Percentiles rank a stretch among this genome's conserved stretches.
Evolutionary conservation across 2,888 invertebrate species (phyloP).

Genomic region (Galerucella calmariensis): DNA sequence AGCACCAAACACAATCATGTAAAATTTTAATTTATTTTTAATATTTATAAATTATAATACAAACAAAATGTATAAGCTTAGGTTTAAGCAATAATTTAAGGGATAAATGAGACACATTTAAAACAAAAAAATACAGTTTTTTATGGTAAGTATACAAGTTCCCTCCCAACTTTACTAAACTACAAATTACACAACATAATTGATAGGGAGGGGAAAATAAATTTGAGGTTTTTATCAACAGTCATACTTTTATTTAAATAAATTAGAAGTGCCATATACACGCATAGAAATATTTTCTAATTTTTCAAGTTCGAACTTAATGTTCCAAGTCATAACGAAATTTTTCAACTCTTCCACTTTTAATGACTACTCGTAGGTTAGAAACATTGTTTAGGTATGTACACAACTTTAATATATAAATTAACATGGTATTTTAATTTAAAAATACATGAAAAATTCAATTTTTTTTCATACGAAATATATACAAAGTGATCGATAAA

Average conservation of each 20-base stretch:
- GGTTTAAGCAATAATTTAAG: constrained; percentile 56
- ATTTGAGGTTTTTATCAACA: constrained; percentile 43
- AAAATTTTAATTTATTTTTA: constrained; percentile 56
- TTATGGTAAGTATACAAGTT: constrained; percentile 51
- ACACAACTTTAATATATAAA: constrained; percentile 44
- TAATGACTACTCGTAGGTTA: too few relatives aligned
- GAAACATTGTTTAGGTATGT: constrained; percentile 30
- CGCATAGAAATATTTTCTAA: constrained; percentile 36
- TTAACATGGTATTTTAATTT: constrained; percentile 39
- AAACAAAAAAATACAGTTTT: constrained; percentile 51
- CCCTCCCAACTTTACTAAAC: constrained; percentile 45
- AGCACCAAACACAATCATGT: constrained; percentile 29
- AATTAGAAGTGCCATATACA: constrained; percentile 46
- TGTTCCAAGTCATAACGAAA: constrained; percentile 53
- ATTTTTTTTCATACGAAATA: constrained; percentile 38
- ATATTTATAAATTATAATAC: constrained; percentile 61
- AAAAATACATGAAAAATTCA: constrained; percentile 38
- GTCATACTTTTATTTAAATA: constrained; percentile 46
- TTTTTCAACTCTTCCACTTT: constrained; percentile 32
- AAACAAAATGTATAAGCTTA: constrained; percentile 60
- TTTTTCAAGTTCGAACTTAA: constrained; percentile 32
- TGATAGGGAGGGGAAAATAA: constrained; percentile 43
- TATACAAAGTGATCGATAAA: constrained; percentile 42
- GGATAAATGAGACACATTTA: constrained; percentile 56
- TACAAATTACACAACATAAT: constrained; percentile 52